A percentile compares a stretch with the other conserved stretches of the same genome.
These are phyloP conservation scores for Uloborus diversus DNA, from an alignment of 1,140 invertebrate genomes.

Conservation along the genomic window DNA sequence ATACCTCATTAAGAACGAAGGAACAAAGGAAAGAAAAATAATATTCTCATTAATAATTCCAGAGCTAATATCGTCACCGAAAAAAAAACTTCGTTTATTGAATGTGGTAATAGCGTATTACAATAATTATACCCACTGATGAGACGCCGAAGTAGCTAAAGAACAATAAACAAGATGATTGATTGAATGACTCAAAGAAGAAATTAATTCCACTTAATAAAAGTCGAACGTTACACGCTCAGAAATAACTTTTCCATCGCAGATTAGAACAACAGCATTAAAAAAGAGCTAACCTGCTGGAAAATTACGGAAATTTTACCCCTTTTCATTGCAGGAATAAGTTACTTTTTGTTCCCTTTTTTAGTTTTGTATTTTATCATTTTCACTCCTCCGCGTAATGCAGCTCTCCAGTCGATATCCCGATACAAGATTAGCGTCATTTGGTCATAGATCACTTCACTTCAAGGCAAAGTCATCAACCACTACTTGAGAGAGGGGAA, in stretches of 20 bases:
- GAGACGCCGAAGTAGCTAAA: neutral
- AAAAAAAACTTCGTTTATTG: conserved; percentile 6
- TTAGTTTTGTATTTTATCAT: neutral
- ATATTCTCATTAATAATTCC: neutral
- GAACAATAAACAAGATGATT: conserved; percentile 38
- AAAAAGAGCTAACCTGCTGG: neutral
- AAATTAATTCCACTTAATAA: conserved; percentile 54
- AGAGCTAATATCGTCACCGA: neutral
- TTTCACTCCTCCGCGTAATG: conserved; percentile 8
- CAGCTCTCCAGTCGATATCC: conserved; percentile 30
- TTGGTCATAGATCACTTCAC: conserved; percentile 55
- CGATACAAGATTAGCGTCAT: conserved; percentile 53
- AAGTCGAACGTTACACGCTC: conserved; percentile 6
- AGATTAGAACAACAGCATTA: neutral
- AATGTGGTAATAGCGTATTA: conserved; percentile 36
- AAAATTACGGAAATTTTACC: neutral
- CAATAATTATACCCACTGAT: conserved; percentile 28
- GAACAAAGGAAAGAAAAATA: too few relatives aligned
- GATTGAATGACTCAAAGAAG: neutral
- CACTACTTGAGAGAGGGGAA: conserved; percentile 37
- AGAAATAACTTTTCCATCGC: neutral
- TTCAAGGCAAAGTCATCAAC: conserved; percentile 53
- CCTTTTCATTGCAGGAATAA: neutral
- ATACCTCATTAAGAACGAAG: too few relatives aligned
- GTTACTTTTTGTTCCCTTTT: neutral